Evolutionary conservation across 1,140 invertebrate species (phyloP).

Genomic region (Dendroctonus ponderosae): DNA sequence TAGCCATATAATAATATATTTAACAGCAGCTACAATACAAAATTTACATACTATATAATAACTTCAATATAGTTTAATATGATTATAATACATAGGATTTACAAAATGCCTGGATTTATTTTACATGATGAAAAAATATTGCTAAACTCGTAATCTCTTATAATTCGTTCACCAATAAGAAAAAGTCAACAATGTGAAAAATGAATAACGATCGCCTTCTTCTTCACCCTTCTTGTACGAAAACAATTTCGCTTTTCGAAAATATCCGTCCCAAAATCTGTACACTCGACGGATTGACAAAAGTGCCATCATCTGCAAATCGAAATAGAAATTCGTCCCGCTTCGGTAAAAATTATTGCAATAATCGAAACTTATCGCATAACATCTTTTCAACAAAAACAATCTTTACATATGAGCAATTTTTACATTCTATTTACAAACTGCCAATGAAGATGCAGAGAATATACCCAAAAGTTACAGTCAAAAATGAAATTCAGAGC

Average conservation of each 20-base stretch:
- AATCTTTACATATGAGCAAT: slow-evolving; percentile 52
- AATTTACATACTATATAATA: slow-evolving; percentile 53
- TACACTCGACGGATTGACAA: slow-evolving; percentile 22
- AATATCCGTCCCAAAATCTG: slow-evolving; percentile 22
- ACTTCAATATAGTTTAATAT: slow-evolving; percentile 49
- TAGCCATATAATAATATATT: slow-evolving; percentile 52
- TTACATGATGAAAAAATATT: slow-evolving; percentile 52
- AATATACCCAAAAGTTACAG: slow-evolving; percentile 34
- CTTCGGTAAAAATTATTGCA: slow-evolving; percentile 20
- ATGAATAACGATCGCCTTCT: slow-evolving; percentile 35
- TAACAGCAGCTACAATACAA: slow-evolving; percentile 54
- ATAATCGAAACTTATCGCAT: slow-evolving; percentile 29
- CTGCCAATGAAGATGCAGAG: slow-evolving; percentile 40
- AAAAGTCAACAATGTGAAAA: slow-evolving; percentile 48
- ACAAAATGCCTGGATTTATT: slow-evolving; percentile 48
- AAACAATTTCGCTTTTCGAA: background rate
- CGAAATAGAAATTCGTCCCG: background rate
- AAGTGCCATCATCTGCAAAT: slow-evolving; percentile 1
- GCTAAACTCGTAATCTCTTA: slow-evolving; percentile 50
- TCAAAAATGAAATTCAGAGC: slow-evolving; percentile 35
- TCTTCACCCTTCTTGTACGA: slow-evolving; percentile 12
- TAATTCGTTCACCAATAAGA: slow-evolving; percentile 46
- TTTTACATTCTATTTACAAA: slow-evolving; percentile 50
- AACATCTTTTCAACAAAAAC: slow-evolving; percentile 48
- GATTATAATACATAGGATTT: slow-evolving; percentile 52